These are phyloP conservation scores for Embidobia sp. DNA, from an alignment of 2,888 invertebrate genomes.

Conservation along the genomic window DNA sequence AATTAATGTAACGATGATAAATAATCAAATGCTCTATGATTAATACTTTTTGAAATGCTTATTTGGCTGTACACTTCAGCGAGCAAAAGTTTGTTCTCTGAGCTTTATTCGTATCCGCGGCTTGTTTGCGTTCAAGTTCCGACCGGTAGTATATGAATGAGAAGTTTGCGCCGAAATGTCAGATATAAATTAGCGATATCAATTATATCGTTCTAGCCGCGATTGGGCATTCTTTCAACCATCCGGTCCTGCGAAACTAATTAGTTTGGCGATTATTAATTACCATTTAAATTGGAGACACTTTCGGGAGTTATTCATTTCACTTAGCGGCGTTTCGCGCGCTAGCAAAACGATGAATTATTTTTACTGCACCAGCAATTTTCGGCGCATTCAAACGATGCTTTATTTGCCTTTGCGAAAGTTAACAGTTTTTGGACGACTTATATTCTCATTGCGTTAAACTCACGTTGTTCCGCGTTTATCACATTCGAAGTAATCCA, in stretches of 20 bases:
- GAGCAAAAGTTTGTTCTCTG: slow-evolving; percentile 24
- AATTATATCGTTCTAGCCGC: slow-evolving; percentile 11
- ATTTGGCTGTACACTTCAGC: neutral
- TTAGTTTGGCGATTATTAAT: slow-evolving; percentile 11
- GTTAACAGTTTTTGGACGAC: slow-evolving; percentile 3
- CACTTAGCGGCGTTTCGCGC: too few species aligned
- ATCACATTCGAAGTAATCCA: slow-evolving; percentile 38
- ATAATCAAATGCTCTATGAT: slow-evolving; percentile 13
- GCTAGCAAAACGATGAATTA: too few species aligned
- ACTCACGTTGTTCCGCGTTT: slow-evolving; percentile 18
- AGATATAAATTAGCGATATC: slow-evolving; percentile 36
- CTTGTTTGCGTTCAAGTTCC: too few species aligned
- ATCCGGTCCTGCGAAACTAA: neutral
- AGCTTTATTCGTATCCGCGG: too few species aligned
- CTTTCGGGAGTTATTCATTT: too few species aligned
- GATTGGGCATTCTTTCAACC: slow-evolving; percentile 5
- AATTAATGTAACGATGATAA: slow-evolving; percentile 10
- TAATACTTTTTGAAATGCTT: slow-evolving; percentile 19
- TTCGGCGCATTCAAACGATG: neutral
- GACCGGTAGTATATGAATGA: slow-evolving; percentile 28
- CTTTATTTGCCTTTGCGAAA: slow-evolving; percentile 14
- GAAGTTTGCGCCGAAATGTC: neutral
- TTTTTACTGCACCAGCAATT: too few species aligned
- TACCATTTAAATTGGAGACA: too few species aligned
- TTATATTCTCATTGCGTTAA: slow-evolving; percentile 14